Conservation (phyloP, 2,797 vertebrate genomes). For the Tragelaphus eurycerus region DNA sequence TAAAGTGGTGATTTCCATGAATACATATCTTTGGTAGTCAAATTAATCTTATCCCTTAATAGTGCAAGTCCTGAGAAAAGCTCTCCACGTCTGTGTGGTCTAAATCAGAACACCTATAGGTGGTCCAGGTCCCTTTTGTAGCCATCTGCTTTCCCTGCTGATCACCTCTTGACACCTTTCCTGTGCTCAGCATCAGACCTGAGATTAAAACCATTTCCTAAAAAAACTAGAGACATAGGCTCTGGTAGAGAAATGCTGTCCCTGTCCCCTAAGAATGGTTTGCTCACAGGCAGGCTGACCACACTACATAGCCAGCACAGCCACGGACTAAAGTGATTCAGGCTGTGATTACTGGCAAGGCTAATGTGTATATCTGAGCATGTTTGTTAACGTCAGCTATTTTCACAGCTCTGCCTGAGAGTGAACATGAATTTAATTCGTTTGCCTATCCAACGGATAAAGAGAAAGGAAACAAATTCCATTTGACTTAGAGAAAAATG, state of each 20-base stretch:
- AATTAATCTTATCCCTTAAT: neutral
- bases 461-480: neutral
- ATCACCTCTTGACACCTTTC: neutral
- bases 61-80: neutral
- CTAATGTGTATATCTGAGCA: neutral
- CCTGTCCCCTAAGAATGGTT: neutral
- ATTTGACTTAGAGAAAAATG: slow-evolving; percentile 4
- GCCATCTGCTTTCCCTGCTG: neutral
- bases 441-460: neutral
- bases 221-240: neutral
- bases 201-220: neutral
- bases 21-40: neutral
- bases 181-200: neutral
- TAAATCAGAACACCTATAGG: neutral
- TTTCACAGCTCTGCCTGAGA: neutral
- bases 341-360: neutral
- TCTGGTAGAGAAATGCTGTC: neutral
- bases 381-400: neutral
- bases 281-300: neutral
- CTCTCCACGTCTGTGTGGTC: neutral
- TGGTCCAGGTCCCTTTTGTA: neutral
- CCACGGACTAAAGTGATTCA: neutral
- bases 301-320: neutral
- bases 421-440: neutral
- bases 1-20: neutral